Evolutionary conservation across 2,113 vertebrate species (phyloP).

Genomic region (Cinclus cinclus): DNA sequence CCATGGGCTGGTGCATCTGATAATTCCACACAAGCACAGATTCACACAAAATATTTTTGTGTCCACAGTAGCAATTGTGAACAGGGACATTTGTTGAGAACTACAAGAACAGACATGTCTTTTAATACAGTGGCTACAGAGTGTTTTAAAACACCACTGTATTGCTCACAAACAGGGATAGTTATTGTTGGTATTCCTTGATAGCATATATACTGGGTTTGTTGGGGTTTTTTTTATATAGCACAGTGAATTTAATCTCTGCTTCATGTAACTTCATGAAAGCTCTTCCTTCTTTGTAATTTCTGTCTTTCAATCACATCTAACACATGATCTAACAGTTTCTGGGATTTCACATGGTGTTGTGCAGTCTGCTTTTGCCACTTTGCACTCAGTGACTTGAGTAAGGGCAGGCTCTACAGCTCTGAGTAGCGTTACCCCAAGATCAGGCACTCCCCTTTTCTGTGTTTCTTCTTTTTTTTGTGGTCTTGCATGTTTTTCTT

Average conservation of each 20-base stretch:
- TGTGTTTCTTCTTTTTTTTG: background rate
- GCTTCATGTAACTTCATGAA: background rate
- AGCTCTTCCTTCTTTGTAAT: background rate
- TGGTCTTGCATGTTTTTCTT: background rate
- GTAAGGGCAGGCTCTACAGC: background rate
- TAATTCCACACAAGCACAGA: background rate
- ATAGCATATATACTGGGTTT: background rate
- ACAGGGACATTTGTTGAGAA: constrained; percentile 42
- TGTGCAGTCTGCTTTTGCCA: background rate
- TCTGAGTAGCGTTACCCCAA: rapidly evolving
- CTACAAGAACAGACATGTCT: constrained; percentile 42
- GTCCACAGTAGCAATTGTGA: constrained; percentile 1
- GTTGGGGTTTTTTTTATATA: background rate
- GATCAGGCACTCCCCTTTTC: background rate
- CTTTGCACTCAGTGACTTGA: background rate
- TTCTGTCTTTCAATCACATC: background rate
- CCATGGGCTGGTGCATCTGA: background rate
- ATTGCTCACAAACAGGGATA: background rate
- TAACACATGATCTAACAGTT: background rate
- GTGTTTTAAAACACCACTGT: background rate
- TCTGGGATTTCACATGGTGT: background rate
- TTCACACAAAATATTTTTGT: background rate
- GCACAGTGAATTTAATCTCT: background rate
- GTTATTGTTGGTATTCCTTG: background rate
- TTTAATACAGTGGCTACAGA: constrained; percentile 15